Conservation (phyloP, 2,888 invertebrate genomes). For the Tineola bisselliella region DNA sequence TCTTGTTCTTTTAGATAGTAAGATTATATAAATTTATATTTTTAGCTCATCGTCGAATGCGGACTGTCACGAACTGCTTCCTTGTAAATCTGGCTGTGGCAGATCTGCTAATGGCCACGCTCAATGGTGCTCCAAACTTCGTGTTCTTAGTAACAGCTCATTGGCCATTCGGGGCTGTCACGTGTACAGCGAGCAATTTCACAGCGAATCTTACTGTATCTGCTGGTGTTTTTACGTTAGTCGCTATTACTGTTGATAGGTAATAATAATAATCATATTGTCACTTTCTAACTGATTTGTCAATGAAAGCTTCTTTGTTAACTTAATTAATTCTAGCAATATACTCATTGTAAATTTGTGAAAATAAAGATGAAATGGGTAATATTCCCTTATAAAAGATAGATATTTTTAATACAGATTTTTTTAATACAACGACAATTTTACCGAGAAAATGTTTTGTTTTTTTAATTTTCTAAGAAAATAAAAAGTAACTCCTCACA, state of each 20-base stretch:
- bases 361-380: no score
- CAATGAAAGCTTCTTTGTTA: no score
- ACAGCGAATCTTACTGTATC: constrained; percentile 91
- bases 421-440: no score
- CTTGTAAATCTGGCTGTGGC: constrained; percentile 88
- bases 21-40: no score
- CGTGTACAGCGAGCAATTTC: constrained; percentile 89
- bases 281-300: not conserved
- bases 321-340: no score
- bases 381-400: no score
- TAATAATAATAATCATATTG: constrained; percentile 42
- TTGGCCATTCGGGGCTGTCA: constrained; percentile 87
- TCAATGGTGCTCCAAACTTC: constrained; percentile 90
- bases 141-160: constrained; percentile 85
- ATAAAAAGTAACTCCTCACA: not conserved
- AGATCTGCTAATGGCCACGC: constrained; percentile 84
- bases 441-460: no score
- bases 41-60: constrained; percentile 83
- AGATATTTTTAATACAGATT: no score
- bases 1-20: no score
- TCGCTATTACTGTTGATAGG: constrained; percentile 93
- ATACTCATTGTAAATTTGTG: no score
- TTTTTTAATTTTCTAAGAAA: no score
- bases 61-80: constrained; percentile 92
- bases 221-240: constrained; percentile 90